Base-by-base conservation (phyloP, 2,888 invertebrate species). In the Ryuthela nishihirai region DNA sequence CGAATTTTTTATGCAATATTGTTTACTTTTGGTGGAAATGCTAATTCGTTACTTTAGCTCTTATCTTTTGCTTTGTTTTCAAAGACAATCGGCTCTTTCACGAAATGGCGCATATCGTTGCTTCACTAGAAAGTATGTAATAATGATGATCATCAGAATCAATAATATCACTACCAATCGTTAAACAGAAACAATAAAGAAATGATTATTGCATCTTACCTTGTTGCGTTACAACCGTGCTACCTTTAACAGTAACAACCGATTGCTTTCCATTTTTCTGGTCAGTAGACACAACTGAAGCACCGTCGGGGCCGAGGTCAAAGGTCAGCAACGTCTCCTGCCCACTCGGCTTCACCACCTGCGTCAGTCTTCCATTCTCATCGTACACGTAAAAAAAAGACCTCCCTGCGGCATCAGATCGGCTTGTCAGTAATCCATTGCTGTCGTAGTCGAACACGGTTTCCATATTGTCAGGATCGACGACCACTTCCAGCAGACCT, bases 261-360 rank as follows among this genome's bases (percentile, higher is more conserved):
- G 54, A 41, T 39, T 60, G 53, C 24, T 62, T 52, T 34, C 54
- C 42, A 35, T 54, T 53, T 29, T 62, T 53, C 20, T 58, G 52
- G 25, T 62, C 64, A 24, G 66, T 64, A 4, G 61, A 42, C 17
- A 59, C 32, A 6, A 93, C 90, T 10, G 87, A 87, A 0, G 93
- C 93, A 1, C 93, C 93, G 75, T 90, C 90, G 12, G 88, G 77
- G 69, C 89, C 91, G 12, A 93, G 78, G 74, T 93, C 92, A 71
- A 92, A 93, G 2, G 85, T 85, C 0, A 93, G 76, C 61, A 85
- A 85, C 48, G 93, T 89, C 17, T 92, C 86, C 76, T 93, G 86
- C 5, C 95, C 95, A n/a, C 94, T 95, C 0, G 97, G 95, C 5
- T 92, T 92, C 0, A 94, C 88, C 1, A 93, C 91, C 12, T 87